Evolutionary conservation across 2,797 vertebrate genomes (phyloP).

Genomic region (Rhinoraja longicauda): DNA sequence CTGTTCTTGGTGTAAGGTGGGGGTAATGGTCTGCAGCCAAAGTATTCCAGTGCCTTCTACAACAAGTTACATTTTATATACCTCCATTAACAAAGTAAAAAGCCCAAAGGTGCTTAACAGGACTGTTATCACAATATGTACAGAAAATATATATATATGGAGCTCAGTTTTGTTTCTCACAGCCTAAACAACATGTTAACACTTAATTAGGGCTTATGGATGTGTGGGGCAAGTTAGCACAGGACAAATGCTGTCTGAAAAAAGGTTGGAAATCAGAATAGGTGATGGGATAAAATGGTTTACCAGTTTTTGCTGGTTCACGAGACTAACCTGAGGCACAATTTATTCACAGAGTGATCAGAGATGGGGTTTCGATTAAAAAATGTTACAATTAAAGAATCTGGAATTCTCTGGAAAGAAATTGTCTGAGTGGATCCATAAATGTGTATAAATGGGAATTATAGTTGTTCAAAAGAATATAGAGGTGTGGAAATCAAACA

Average conservation of each 20-base stretch:
- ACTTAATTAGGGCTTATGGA: no score
- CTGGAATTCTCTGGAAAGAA: not conserved
- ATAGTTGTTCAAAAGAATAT: not conserved
- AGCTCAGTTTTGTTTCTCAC: not conserved
- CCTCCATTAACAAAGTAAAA: no score
- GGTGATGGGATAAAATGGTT: not conserved
- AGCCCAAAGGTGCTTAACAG: no score
- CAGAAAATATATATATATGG: not conserved
- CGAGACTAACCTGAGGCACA: not conserved
- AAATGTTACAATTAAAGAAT: not conserved
- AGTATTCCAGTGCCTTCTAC: not conserved
- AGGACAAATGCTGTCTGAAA: not conserved
- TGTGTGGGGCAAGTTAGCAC: not conserved
- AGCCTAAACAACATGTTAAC: not conserved
- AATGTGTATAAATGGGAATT: not conserved
- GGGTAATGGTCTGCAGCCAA: not conserved
- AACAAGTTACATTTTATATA: no score
- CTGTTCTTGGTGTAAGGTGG: not conserved
- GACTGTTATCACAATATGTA: no score
- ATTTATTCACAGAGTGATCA: not conserved
- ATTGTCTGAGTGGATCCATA: not conserved
- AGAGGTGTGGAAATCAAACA: not conserved
- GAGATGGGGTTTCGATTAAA: not conserved
- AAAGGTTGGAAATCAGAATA: not conserved
- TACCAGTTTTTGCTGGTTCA: not conserved